Conservation (phyloP, 92 coral and sea anemone species). For the Metridium senile region DNA sequence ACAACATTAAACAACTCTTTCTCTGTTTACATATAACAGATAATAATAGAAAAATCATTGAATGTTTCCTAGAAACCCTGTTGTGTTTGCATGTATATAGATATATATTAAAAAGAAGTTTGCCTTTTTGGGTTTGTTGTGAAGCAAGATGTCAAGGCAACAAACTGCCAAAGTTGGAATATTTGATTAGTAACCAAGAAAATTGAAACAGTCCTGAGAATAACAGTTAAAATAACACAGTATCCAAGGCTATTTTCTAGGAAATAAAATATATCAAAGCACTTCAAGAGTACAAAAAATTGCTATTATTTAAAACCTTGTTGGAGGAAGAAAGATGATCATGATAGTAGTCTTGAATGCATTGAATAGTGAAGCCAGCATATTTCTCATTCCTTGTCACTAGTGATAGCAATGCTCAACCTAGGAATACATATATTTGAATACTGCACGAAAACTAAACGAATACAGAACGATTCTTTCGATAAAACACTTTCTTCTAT, state of each 20-base stretch:
- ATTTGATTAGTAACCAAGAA: constrained; percentile 1
- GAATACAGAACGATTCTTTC: too few species aligned
- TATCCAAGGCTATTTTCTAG: background rate
- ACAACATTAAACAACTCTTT: background rate
- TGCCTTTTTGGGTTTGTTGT: constrained; percentile 16
- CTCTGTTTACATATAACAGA: background rate
- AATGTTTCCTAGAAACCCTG: background rate
- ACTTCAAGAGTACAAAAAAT: background rate
- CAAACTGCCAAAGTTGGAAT: background rate
- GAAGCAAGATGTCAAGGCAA: constrained; percentile 12
- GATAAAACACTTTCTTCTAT: too few species aligned
- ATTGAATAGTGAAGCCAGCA: background rate
- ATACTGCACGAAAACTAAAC: too few species aligned
- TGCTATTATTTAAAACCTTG: too few species aligned
- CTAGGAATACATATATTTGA: background rate
- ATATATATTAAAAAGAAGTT: background rate
- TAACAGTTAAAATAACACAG: too few species aligned
- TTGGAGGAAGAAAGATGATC: too few species aligned
- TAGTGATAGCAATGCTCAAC: background rate
- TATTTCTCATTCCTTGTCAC: constrained; percentile 1
- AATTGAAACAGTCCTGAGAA: too few species aligned
- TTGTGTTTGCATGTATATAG: background rate
- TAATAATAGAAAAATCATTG: background rate
- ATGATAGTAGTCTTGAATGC: too few species aligned
- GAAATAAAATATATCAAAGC: background rate